Percentiles rank a stretch among this genome's conserved stretches.
These are phyloP conservation scores for Chunga burmeisteri DNA, from an alignment of 2,113 vertebrate species.

Conservation along the genomic window DNA sequence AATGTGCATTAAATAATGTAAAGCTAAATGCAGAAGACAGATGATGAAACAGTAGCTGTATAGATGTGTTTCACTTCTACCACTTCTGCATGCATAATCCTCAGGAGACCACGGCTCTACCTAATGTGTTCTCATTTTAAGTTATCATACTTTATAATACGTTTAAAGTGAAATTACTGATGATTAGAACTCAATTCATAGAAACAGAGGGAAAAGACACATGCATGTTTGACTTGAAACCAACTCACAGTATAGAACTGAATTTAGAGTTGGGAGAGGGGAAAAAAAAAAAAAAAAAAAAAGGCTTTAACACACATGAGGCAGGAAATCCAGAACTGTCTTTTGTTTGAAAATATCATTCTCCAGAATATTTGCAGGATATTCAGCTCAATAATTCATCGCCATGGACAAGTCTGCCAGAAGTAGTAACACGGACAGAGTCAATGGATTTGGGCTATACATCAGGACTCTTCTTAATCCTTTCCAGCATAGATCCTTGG, in stretches of 20 bases:
- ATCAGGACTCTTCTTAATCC: background rate
- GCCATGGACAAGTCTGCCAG: background rate
- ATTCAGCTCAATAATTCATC: background rate
- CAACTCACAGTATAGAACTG: background rate
- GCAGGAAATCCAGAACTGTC: background rate
- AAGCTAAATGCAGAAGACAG: background rate
- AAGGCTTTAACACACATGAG: background rate
- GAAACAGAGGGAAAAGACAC: background rate
- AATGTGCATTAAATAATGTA: background rate
- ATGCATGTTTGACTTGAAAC: background rate
- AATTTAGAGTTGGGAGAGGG: background rate
- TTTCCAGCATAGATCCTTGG: background rate
- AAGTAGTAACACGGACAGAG: background rate
- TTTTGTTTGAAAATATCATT: background rate
- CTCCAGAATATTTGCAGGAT: background rate
- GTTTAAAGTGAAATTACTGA: background rate
- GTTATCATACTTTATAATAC: background rate
- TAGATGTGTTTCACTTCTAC: background rate
- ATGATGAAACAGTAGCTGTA: background rate
- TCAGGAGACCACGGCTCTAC: background rate
- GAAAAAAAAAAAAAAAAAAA: background rate
- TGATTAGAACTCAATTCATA: background rate
- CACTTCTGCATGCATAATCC: background rate
- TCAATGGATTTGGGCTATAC: background rate
- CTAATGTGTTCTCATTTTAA: background rate